Conservation (phyloP, 2,113 vertebrate genomes). For the Austrofundulus limnaeus region DNA sequence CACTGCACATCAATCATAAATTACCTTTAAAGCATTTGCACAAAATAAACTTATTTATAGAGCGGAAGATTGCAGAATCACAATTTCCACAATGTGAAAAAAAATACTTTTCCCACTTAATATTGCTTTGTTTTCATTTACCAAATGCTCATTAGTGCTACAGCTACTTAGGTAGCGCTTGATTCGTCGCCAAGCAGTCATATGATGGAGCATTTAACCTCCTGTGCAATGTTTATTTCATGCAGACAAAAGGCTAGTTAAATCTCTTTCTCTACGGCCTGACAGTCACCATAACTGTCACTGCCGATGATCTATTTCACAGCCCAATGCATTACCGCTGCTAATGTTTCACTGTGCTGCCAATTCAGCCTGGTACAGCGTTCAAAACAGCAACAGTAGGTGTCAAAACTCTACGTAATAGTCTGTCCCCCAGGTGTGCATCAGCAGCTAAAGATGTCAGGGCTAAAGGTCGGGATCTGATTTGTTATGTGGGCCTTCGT, state of each 20-base stretch:
- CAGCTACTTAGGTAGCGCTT: conserved; percentile 38
- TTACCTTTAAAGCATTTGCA: conserved; percentile 34
- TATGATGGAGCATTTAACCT: conserved; percentile 69
- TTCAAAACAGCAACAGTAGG: conserved; percentile 61
- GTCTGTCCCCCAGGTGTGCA: conserved; percentile 70
- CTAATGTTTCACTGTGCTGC: conserved; percentile 69
- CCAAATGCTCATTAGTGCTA: conserved; percentile 28
- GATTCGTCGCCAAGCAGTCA: conserved; percentile 57
- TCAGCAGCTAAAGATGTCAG: conserved; percentile 77
- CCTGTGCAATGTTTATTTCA: conserved; percentile 67
- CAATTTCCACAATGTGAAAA: conserved; percentile 5
- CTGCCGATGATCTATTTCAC: conserved; percentile 63
- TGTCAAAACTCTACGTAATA: conserved; percentile 64
- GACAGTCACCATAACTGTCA: conserved; percentile 72
- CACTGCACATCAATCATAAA: conserved; percentile 52
- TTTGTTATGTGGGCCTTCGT: conserved; percentile 80
- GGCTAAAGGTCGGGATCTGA: conserved; percentile 74
- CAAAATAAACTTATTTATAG: conserved; percentile 18
- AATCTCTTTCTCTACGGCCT: conserved; percentile 59
- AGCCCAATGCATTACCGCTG: conserved; percentile 61
- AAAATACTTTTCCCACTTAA: background rate
- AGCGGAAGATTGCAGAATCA: background rate
- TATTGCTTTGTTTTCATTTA: conserved; percentile 29
- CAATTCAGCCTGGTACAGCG: conserved; percentile 56
- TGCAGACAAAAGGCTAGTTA: conserved; percentile 70